phyloP scores from a whole-genome alignment of 2,113 vertebrate species.

The Carassius auratus region DNA sequence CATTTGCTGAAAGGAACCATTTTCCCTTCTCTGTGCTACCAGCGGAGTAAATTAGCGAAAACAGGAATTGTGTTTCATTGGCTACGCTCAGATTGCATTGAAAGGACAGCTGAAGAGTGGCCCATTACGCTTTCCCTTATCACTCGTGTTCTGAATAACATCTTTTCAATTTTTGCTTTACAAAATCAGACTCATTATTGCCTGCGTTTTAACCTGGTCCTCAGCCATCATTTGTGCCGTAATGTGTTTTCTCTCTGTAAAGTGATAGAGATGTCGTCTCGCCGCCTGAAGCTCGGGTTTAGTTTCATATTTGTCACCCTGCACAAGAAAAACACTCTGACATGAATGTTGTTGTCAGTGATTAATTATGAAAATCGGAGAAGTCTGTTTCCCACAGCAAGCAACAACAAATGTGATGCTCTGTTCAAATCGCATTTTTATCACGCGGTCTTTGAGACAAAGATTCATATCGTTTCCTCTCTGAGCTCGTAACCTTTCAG shows the following conservation, averaged over 20 bases:
- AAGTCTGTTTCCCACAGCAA: neutral
- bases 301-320: constrained; percentile 31
- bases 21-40: constrained; percentile 34
- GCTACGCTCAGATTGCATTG: constrained; percentile 53
- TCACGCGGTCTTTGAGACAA: neutral
- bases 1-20: constrained; percentile 39
- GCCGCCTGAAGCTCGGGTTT: constrained; percentile 36
- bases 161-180: constrained; percentile 50
- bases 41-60: constrained; percentile 51
- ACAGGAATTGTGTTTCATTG: constrained; percentile 39
- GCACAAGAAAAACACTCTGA: constrained; percentile 12
- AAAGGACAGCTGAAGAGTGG: constrained; percentile 51
- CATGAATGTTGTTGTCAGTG: constrained; percentile 42
- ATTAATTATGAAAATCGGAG: constrained; percentile 48
- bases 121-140: constrained; percentile 53
- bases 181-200: constrained; percentile 53
- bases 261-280: constrained; percentile 44
- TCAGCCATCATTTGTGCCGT: constrained; percentile 30
- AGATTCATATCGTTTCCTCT: neutral
- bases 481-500: neutral
- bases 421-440: neutral
- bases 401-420: constrained; percentile 10
- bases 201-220: constrained; percentile 5
- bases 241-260: constrained; percentile 36
- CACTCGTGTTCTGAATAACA: constrained; percentile 46